These are phyloP conservation scores for Corbicula japonica DNA, from an alignment of 2,888 invertebrate species.

Conservation along the genomic window DNA sequence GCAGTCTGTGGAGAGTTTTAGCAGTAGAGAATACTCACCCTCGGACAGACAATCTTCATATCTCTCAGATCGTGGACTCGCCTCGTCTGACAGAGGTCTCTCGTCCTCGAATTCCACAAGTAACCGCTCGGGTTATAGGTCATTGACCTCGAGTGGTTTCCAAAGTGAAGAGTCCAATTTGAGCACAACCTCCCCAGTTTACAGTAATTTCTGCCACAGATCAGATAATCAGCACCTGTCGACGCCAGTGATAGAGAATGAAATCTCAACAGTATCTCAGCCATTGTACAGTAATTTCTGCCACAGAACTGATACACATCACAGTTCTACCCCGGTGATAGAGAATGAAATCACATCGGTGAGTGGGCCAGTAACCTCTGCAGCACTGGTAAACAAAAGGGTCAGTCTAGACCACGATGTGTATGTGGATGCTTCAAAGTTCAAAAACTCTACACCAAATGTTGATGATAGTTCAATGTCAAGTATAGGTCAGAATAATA, in stretches of 20 bases:
- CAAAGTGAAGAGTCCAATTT: slow-evolving; percentile 64
- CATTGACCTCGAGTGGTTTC: slow-evolving; percentile 63
- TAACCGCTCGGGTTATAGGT: slow-evolving; percentile 47
- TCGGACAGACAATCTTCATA: slow-evolving; percentile 51
- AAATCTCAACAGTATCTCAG: slow-evolving; percentile 48
- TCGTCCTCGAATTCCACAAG: slow-evolving; percentile 39
- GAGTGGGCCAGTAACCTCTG: slow-evolving; percentile 16
- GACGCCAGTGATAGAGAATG: slow-evolving; percentile 59
- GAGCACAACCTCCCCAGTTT: slow-evolving; percentile 44
- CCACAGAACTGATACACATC: slow-evolving; percentile 18
- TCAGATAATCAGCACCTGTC: slow-evolving; percentile 39
- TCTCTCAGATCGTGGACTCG: slow-evolving; percentile 56
- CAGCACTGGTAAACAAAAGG: slow-evolving; percentile 19
- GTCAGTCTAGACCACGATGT: slow-evolving; percentile 52
- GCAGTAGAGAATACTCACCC: slow-evolving; percentile 44
- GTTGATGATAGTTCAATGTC: slow-evolving; percentile 17
- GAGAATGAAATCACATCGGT: slow-evolving; percentile 63
- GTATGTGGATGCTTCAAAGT: slow-evolving; percentile 10
- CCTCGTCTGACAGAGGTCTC: slow-evolving; percentile 51
- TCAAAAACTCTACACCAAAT: slow-evolving; percentile 31
- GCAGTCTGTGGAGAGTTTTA: slow-evolving; percentile 48
- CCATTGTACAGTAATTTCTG: slow-evolving; percentile 22
- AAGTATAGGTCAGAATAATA: not conserved
- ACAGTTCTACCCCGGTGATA: slow-evolving; percentile 48
- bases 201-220: slow-evolving; percentile 6